A percentile compares a stretch with the other conserved stretches of the same genome.
phyloP scores from a whole-genome alignment of 1,140 invertebrate genomes.

The Cydia fagiglandana region DNA sequence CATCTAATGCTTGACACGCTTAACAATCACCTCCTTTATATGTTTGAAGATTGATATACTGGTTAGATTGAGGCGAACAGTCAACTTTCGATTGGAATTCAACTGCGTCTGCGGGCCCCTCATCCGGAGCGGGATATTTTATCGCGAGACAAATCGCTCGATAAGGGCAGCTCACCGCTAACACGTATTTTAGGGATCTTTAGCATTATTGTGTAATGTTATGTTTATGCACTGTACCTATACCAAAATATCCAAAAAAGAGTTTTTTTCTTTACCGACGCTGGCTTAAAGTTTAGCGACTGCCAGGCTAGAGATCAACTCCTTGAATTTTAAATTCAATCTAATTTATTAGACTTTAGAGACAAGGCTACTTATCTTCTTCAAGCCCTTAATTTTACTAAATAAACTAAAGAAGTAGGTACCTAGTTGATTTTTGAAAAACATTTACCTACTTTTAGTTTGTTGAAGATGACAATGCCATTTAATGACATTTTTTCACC shows the following conservation, averaged over 20 bases:
- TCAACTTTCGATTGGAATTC: neutral
- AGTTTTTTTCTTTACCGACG: neutral
- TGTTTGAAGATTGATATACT: neutral
- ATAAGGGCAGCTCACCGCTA: slow-evolving; percentile 3
- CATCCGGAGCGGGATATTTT: slow-evolving; percentile 11
- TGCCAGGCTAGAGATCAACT: too few species aligned
- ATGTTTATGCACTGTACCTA: neutral
- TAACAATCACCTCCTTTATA: too few species aligned
- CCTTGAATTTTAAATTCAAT: too few species aligned
- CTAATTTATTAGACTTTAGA: too few species aligned
- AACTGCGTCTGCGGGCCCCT: neutral
- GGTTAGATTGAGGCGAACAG: neutral
- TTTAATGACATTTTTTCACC: too few species aligned
- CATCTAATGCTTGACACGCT: too few species aligned
- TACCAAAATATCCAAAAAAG: neutral
- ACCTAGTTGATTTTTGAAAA: too few species aligned
- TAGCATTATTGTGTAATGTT: neutral
- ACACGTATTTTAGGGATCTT: slow-evolving; percentile 1
- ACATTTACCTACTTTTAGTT: too few species aligned
- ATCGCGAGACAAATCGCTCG: slow-evolving; percentile 3
- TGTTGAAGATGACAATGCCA: too few species aligned
- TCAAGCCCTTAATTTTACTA: too few species aligned
- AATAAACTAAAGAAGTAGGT: too few species aligned
- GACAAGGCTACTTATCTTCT: too few species aligned
- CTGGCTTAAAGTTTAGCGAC: neutral